phyloP scores from a whole-genome alignment of 2,113 vertebrate genomes.

The Addax nasomaculatus region DNA sequence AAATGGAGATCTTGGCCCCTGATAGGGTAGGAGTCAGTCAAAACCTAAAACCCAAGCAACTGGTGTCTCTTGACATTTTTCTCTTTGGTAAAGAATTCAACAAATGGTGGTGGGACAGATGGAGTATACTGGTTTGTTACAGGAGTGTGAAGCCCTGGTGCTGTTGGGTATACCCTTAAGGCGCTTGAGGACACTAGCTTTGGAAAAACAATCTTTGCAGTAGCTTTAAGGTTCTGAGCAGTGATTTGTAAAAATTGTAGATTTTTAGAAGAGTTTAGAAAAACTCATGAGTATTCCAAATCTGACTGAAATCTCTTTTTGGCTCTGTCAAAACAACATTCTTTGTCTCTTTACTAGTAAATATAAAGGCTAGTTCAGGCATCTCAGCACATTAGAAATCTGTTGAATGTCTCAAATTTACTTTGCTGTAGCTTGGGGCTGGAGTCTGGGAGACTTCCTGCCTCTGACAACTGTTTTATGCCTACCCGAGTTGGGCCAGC shows the following conservation, averaged over 20 bases:
- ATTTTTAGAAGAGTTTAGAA: constrained; percentile 39
- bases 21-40: constrained; percentile 72
- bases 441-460: constrained; percentile 61
- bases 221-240: constrained; percentile 36
- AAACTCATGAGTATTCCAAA: constrained; percentile 53
- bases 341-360: constrained; percentile 61
- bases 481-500: constrained; percentile 13
- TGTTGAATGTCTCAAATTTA: constrained; percentile 64
- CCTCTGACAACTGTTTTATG: constrained; percentile 48
- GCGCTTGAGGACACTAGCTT: background rate
- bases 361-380: constrained; percentile 60
- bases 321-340: constrained; percentile 67
- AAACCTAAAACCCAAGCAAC: constrained; percentile 75
- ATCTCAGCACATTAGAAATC: constrained; percentile 47
- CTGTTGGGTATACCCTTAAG: background rate
- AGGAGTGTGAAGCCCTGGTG: background rate
- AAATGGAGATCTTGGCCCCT: constrained; percentile 69
- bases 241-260: background rate
- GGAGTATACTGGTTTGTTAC: constrained; percentile 20
- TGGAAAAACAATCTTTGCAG: background rate
- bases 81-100: constrained; percentile 70
- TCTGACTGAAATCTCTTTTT: constrained; percentile 63
- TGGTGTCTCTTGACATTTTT: constrained; percentile 71
- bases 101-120: constrained; percentile 23
- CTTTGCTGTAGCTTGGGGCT: constrained; percentile 55